Base-by-base conservation (phyloP, 2,113 vertebrate genomes). In the Ifrita kowaldi region DNA sequence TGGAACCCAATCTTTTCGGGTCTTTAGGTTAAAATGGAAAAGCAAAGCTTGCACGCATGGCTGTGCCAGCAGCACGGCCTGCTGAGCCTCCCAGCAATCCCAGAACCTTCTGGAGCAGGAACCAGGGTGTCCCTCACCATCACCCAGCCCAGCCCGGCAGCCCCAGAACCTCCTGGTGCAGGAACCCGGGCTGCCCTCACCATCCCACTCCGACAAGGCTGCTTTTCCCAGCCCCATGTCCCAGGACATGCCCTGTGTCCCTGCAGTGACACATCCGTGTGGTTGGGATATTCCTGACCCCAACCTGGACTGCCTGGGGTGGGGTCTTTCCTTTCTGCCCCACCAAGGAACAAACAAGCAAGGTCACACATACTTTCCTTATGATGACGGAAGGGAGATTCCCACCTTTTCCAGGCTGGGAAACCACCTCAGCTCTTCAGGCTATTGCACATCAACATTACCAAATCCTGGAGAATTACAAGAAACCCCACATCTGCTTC, bases 1-100 rank as follows among this genome's bases (percentile, higher is more conserved):
- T 94, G 94, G 94, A 97, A 90, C 91, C 84, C 83, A 95, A 55
- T 84, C 94, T 95, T 89, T 42, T 57, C 12, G 52, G 94, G 94
- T 95, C 95, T 92, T 87, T 75, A 89, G 94, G 94, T 95, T 95
- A 94, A 75, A 89, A 81, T 24, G 87, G 77, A 74, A 86, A 89
- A 84, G 94, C 64, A 59, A 75, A 79, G 69, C 77, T 77, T 89
- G 91, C 73, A 81, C 32, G 23, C 86, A 87, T 0, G 67, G 21
- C 84, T 81, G 57, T 44, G 81, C 82, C 16, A 59, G 70, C 95
- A 90, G 90, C 78, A 41, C 16, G 2, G 23, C 41, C 53, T 8
- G 1, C 76, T 15, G 6, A 22, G 11, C 59, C 46, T 65, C 67
- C 22, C 69, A 41, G 64, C 50, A 24, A 9, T n/a, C 46, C 69